These are phyloP conservation scores for Lycorma delicatula DNA, from an alignment of 1,140 invertebrate genomes.

Conservation along the genomic window DNA sequence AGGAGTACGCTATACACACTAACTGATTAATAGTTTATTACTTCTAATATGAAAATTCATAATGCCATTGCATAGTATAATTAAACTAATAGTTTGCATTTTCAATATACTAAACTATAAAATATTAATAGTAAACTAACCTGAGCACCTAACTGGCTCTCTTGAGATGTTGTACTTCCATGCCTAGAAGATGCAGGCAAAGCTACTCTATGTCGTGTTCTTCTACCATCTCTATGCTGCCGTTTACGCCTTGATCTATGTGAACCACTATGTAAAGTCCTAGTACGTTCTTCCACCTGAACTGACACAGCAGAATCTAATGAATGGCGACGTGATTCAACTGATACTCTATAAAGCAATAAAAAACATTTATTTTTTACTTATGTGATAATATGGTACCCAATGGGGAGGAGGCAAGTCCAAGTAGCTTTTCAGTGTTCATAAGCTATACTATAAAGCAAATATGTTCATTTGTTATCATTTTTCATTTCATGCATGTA, in stretches of 20 bases:
- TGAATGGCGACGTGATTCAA: slow-evolving; percentile 72
- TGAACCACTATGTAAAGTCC: slow-evolving; percentile 45
- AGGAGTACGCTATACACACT: too few species aligned
- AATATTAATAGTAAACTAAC: slow-evolving; percentile 40
- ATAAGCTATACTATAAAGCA: neutral
- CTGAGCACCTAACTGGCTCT: slow-evolving; percentile 59
- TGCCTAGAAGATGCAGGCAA: slow-evolving; percentile 44
- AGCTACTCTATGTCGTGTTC: slow-evolving; percentile 34
- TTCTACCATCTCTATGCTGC: slow-evolving; percentile 34
- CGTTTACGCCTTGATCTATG: slow-evolving; percentile 24
- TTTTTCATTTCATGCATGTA: too few species aligned
- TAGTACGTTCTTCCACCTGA: slow-evolving; percentile 69
- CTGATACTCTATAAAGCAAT: slow-evolving; percentile 59
- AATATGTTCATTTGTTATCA: too few species aligned
- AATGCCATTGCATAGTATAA: too few species aligned
- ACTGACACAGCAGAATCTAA: slow-evolving; percentile 77
- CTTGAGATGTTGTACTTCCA: slow-evolving; percentile 67
- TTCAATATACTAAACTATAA: too few species aligned
- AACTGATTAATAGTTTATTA: too few species aligned
- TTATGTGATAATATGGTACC: too few species aligned
- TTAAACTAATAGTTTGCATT: too few species aligned
- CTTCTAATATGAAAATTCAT: too few species aligned
- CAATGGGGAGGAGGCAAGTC: too few species aligned
- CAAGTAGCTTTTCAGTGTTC: too few species aligned
- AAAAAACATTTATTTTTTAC: neutral